Conservation (phyloP, 2,113 vertebrate genomes). For the Prunella himalayana region DNA sequence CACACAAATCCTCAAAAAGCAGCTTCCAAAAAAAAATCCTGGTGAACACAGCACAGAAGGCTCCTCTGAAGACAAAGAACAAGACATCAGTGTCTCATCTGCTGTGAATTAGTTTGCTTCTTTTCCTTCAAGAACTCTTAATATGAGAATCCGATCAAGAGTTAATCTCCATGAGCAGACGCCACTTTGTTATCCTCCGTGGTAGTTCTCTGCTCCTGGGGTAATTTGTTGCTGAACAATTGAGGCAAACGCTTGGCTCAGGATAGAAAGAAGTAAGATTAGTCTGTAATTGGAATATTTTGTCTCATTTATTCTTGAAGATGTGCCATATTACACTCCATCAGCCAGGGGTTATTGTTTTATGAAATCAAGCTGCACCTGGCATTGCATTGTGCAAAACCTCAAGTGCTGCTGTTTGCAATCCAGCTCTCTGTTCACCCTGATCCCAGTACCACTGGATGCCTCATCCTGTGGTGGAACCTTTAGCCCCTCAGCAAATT, state of each 20-base stretch:
- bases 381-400: background rate
- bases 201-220: constrained; percentile 22
- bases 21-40: constrained; percentile 8
- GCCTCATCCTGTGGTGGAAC: background rate
- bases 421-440: background rate
- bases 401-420: background rate
- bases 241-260: constrained; percentile 68
- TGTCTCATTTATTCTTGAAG: constrained; percentile 78
- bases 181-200: background rate
- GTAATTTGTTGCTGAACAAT: constrained; percentile 67
- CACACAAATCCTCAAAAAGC: constrained; percentile 3
- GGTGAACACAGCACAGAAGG: constrained; percentile 7
- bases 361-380: constrained; percentile 64
- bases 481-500: background rate
- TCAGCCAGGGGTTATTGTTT: constrained; percentile 69
- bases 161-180: constrained; percentile 28
- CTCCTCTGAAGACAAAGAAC: constrained; percentile 39
- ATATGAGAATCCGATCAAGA: background rate
- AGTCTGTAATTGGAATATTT: constrained; percentile 74
- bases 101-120: constrained; percentile 39
- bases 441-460: background rate
- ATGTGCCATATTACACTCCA: constrained; percentile 71
- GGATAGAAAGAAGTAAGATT: constrained; percentile 55
- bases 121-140: background rate
- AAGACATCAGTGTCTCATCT: constrained; percentile 47